A percentile compares a stretch with the other conserved stretches of the same genome.
These are phyloP conservation scores for Himantopus leucocephalus DNA, from an alignment of 2,113 vertebrate species.

Conservation along the genomic window DNA sequence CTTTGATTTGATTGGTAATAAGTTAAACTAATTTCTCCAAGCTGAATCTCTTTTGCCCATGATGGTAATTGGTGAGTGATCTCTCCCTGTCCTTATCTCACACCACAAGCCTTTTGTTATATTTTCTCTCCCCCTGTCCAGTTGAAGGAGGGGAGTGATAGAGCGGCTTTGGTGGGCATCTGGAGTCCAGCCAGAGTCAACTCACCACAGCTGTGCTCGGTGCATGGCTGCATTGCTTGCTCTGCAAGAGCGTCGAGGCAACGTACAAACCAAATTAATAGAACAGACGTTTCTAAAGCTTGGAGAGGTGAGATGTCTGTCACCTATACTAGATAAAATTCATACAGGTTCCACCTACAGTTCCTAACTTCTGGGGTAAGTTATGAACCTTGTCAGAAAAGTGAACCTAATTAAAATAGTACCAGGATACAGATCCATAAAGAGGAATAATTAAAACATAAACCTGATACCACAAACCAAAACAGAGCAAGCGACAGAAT, in stretches of 20 bases:
- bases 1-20: background rate
- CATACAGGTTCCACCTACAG: background rate
- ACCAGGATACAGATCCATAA: background rate
- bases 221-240: rapidly evolving
- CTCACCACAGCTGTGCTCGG: rapidly evolving
- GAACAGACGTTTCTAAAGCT: background rate
- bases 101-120: background rate
- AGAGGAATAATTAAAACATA: background rate
- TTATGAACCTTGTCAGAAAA: background rate
- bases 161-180: background rate
- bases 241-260: background rate
- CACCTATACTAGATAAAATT: background rate
- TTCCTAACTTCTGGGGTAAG: background rate
- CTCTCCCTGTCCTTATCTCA: background rate
- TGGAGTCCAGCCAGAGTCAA: background rate
- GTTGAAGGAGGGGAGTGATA: background rate
- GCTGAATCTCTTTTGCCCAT: background rate
- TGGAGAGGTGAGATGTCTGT: background rate
- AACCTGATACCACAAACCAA: background rate
- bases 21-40: background rate
- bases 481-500: background rate
- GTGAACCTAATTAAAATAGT: background rate
- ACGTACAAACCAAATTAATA: rapidly evolving
- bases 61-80: background rate
- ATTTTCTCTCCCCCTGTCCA: background rate